Percentiles rank a stretch among this genome's conserved stretches.
Evolutionary conservation across 2,113 vertebrate genomes (phyloP).

Genomic region (Saimiri boliviensis): DNA sequence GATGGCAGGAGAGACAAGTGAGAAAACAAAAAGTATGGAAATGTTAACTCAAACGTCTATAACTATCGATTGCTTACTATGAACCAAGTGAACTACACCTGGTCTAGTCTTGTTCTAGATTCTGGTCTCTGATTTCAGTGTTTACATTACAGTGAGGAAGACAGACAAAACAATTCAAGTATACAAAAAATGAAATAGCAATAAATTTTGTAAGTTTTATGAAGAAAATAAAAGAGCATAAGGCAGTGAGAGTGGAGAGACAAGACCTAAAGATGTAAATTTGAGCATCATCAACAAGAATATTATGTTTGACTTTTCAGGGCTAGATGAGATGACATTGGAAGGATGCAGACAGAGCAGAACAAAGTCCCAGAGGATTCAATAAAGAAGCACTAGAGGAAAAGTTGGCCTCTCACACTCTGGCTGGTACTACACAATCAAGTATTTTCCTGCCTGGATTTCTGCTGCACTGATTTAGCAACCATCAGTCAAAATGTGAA

Average conservation of each 20-base stretch:
- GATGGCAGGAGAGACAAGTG: neutral
- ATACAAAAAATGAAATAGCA: neutral
- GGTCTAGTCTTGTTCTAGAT: too few relatives aligned
- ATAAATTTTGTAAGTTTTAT: neutral
- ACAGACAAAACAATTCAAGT: neutral
- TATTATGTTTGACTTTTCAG: neutral
- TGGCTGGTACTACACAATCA: neutral
- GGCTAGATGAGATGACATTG: neutral
- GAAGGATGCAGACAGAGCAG: neutral
- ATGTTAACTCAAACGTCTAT: neutral
- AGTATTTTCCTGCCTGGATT: neutral
- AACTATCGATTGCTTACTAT: neutral
- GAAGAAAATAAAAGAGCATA: neutral
- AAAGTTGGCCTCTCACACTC: neutral
- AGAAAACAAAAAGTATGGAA: neutral
- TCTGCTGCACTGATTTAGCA: neutral
- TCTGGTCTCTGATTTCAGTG: neutral
- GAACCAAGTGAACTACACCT: neutral
- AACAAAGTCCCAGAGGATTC: neutral
- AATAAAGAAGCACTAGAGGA: neutral
- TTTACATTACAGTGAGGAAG: neutral
- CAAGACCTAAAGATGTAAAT: neutral
- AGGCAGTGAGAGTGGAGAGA: fast-evolving
- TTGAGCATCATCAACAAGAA: neutral
- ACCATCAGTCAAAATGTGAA: neutral